Evolutionary conservation across 2,797 vertebrate species (phyloP).

Genomic region (Scyliorhinus canicula): DNA sequence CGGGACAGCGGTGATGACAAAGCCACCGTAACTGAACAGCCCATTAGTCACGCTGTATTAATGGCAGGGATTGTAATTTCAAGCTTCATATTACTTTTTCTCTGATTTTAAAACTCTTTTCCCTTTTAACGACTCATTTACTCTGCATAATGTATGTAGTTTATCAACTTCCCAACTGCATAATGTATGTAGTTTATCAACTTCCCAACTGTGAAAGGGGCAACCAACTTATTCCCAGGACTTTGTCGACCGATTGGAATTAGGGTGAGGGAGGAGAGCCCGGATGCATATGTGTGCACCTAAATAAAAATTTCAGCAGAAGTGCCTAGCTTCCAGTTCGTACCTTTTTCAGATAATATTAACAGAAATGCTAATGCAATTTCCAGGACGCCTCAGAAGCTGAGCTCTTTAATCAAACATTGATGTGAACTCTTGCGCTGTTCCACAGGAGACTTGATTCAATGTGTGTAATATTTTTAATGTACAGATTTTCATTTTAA

Average conservation of each 20-base stretch:
- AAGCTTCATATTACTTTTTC: background rate
- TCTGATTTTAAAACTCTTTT: background rate
- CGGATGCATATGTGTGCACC: background rate
- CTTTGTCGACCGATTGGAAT: background rate
- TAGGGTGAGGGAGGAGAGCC: background rate
- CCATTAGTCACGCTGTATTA: background rate
- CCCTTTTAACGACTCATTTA: background rate
- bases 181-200: too few species aligned
- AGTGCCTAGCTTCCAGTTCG: too few species aligned
- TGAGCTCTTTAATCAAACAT: background rate
- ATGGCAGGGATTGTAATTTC: background rate
- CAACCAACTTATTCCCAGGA: background rate
- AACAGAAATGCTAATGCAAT: conserved; percentile 19
- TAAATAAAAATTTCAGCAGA: too few species aligned
- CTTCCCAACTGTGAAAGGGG: too few species aligned
- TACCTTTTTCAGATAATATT: background rate
- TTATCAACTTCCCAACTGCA: background rate
- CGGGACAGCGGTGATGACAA: too few species aligned
- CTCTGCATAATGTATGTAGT: background rate
- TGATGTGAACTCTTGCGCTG: background rate
- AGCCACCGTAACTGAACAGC: background rate
- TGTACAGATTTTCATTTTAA: background rate
- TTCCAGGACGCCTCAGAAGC: background rate
- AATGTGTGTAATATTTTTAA: background rate
- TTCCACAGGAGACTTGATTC: background rate